Evolutionary conservation across 2,113 vertebrate species (phyloP), one percentile per base, ranked within the genome.

Genomic region (Mirza zaza): DNA sequence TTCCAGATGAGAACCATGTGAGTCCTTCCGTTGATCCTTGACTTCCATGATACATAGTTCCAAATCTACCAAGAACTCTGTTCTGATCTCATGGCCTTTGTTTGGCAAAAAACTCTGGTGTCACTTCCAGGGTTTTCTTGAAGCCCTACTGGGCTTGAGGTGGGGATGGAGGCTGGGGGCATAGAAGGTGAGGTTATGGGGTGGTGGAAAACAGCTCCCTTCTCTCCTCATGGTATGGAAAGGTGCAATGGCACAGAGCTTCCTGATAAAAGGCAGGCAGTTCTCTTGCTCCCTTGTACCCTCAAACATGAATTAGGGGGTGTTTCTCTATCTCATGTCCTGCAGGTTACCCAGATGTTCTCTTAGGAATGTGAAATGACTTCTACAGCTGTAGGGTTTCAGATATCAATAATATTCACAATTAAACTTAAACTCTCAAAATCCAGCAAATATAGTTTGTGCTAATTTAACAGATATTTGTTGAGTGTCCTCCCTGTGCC

Each of bases 351-450:
- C 9, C 11, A 90, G 65, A 92, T 67, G 17, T 36, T 90, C 13
- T 77, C 61, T 79, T 45, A 87, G 42, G 48, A 83, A 71, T 70
- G 18, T 80, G 17, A 90, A 57, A 77, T 92, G 67, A 79, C 18
- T 50, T 1, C 8, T 57, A 11, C 10, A 0, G 8, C 1, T 50
- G 59, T 82, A 34, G 10, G 1, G 4, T 1, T 89, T 77, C 29
- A 65, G 50, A 36, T 52, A 85, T 50, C 13, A 50, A 50, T 50
- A 50, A 77, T 59, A 39, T 45, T 87, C 14, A 77, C 15, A 34
- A 50, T 95, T 36, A 82, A 76, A 89, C 57, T 36, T 82, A 88
- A 84, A 50, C 21, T 65, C 27, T 77, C 34, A 76, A 68, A 95
- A 71, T 55, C 39, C 42, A 92, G 17, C 1, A 86, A 90, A 81